A percentile compares a stretch with the other conserved stretches of the same genome.
Evolutionary conservation across 1,140 invertebrate genomes (phyloP).

Genomic region (Drosophila parabipectinata): DNA sequence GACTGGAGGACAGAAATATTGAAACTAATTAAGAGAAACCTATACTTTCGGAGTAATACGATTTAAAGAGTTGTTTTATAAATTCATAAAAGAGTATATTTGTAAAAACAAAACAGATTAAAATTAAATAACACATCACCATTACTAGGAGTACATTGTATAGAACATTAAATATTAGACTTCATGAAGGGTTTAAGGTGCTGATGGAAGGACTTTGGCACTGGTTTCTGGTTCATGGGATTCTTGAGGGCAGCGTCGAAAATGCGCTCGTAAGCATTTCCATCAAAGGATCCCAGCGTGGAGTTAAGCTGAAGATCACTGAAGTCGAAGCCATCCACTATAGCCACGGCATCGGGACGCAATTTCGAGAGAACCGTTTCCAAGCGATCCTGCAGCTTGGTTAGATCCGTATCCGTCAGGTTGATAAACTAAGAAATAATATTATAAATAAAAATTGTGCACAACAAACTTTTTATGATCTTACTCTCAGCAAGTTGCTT

Average conservation of each 20-base stretch:
- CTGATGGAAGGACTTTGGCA: conserved; percentile 89
- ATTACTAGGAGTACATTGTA: background rate
- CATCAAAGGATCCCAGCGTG: conserved; percentile 94
- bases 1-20: too few relatives aligned
- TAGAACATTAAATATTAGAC: conserved; percentile 86
- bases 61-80: background rate
- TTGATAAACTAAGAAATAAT: conserved; percentile 87
- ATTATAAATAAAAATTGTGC: background rate
- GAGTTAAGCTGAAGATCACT: conserved; percentile 91
- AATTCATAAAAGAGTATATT: background rate
- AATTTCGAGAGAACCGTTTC: conserved; percentile 88
- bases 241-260: conserved; percentile 93
- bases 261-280: conserved; percentile 94
- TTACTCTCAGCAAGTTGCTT: conserved; percentile 91
- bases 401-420: conserved; percentile 87
- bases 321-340: conserved; percentile 96
- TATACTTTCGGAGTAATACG: background rate
- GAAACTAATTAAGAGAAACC: background rate
- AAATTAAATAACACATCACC: background rate
- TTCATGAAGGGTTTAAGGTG: conserved; percentile 91
- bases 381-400: conserved; percentile 87
- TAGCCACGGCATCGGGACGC: conserved; percentile 92
- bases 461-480: conserved; percentile 15
- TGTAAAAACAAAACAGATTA: background rate
- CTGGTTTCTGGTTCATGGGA: conserved; percentile 92